These are phyloP conservation scores for Tamias sibiricus DNA, from an alignment of 2,113 vertebrate genomes.

Conservation along the genomic window DNA sequence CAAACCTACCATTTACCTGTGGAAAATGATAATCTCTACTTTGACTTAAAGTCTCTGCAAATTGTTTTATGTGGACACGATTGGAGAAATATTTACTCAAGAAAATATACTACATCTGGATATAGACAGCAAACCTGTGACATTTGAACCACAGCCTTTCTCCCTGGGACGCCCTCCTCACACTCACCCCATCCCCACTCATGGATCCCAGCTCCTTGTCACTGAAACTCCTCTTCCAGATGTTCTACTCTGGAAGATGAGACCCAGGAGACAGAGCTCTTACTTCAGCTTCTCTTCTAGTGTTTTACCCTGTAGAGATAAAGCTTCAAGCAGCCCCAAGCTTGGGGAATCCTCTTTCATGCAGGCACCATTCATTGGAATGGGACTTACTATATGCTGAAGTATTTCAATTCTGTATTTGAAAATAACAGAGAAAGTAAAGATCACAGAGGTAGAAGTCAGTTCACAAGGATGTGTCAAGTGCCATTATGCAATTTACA, in stretches of 20 bases:
- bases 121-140: not conserved
- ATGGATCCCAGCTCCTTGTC: no score
- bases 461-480: not conserved
- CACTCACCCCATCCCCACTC: no score
- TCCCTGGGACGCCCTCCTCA: accelerated
- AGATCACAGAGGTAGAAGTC: not conserved
- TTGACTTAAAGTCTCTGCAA: not conserved
- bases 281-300: not conserved
- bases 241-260: not conserved
- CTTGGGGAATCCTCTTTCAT: not conserved
- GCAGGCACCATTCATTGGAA: not conserved
- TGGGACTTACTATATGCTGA: not conserved
- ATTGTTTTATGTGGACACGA: not conserved
- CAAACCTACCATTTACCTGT: not conserved
- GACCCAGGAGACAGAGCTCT: no score
- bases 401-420: not conserved
- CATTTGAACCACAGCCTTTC: not conserved
- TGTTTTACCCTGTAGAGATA: not conserved
- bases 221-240: not conserved
- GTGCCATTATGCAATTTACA: not conserved
- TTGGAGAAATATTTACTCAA: not conserved
- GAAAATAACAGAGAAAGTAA: not conserved
- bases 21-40: not conserved
- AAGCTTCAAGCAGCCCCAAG: not conserved
- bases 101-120: not conserved